Conservation (phyloP, 2,797 vertebrate genomes). For the Pseudochirops cupreus region DNA sequence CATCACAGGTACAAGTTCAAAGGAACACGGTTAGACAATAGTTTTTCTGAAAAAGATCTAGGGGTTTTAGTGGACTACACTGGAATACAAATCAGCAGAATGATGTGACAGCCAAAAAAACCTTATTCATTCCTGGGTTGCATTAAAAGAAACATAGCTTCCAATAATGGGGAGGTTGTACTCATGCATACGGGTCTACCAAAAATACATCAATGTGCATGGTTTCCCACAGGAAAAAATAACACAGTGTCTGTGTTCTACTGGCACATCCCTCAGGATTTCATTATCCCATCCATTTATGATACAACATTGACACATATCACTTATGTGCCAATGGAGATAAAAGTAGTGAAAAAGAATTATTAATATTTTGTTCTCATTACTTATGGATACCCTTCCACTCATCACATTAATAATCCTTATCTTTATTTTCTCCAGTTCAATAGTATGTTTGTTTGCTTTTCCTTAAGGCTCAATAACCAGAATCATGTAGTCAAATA, state of each 20-base stretch:
- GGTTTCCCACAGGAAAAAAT: background rate
- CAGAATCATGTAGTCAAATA: background rate
- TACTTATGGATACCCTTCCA: background rate
- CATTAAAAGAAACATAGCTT: too few relatives aligned
- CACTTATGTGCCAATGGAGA: background rate
- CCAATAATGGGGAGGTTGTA: background rate
- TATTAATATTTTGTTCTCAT: background rate
- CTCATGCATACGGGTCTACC: background rate
- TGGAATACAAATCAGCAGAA: background rate
- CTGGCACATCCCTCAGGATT: background rate
- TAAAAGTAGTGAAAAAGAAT: background rate
- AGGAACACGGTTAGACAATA: background rate
- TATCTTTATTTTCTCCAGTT: background rate
- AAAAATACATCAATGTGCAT: background rate
- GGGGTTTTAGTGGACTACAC: background rate
- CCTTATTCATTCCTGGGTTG: background rate
- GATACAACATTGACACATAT: background rate
- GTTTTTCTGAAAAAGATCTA: background rate
- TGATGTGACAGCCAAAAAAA: background rate
- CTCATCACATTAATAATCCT: background rate
- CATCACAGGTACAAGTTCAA: background rate
- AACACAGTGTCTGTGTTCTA: background rate
- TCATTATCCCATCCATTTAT: background rate
- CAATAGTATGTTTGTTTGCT: constrained; percentile 28
- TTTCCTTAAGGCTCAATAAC: constrained; percentile 29